phyloP scores from a whole-genome alignment of 2,888 invertebrate genomes.

The Scaptodrosophila latifasciaeformis region DNA sequence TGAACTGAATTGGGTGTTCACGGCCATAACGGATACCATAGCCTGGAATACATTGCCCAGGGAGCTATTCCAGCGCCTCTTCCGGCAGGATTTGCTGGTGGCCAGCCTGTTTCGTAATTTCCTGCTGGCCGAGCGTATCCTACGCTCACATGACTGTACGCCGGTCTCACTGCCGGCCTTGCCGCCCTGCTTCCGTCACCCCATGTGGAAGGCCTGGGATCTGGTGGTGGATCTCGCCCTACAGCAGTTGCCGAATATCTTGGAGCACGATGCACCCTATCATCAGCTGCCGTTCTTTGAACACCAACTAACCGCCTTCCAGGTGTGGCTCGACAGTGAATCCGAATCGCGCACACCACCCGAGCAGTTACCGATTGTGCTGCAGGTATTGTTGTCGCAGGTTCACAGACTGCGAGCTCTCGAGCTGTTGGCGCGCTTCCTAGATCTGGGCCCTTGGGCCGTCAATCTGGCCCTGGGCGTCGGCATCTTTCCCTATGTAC shows the following conservation, averaged over 20 bases:
- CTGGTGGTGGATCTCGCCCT: constrained; percentile 95
- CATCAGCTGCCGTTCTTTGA: constrained; percentile 94
- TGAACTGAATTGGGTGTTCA: constrained; percentile 99
- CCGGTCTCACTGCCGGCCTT: constrained; percentile 95
- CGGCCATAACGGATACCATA: constrained; percentile 99
- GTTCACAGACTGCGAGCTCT: constrained; percentile 94
- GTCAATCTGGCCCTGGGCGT: constrained; percentile 96
- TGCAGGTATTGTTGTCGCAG: constrained; percentile 87
- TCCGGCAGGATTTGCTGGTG: constrained; percentile 97
- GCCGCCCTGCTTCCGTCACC: constrained; percentile 92
- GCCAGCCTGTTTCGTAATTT: constrained; percentile 98
- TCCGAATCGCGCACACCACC: constrained; percentile 89
- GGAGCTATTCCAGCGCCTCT: constrained; percentile 96
- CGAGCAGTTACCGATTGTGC: constrained; percentile 96
- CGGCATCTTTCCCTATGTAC: constrained; percentile 98
- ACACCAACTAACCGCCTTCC: constrained; percentile 97
- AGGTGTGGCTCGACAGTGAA: constrained; percentile 79
- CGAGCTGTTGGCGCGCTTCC: constrained; percentile 92
- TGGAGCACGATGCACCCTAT: constrained; percentile 79
- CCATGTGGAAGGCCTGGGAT: constrained; percentile 99
- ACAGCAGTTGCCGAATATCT: constrained; percentile 88
- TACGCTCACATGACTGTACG: constrained; percentile 96
- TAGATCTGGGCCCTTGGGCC: constrained; percentile 97
- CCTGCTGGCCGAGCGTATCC: constrained; percentile 95
- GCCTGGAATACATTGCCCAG: constrained; percentile 98